These are phyloP conservation scores for Glossophaga mutica DNA, from an alignment of 2,797 vertebrate genomes.

Conservation along the genomic window DNA sequence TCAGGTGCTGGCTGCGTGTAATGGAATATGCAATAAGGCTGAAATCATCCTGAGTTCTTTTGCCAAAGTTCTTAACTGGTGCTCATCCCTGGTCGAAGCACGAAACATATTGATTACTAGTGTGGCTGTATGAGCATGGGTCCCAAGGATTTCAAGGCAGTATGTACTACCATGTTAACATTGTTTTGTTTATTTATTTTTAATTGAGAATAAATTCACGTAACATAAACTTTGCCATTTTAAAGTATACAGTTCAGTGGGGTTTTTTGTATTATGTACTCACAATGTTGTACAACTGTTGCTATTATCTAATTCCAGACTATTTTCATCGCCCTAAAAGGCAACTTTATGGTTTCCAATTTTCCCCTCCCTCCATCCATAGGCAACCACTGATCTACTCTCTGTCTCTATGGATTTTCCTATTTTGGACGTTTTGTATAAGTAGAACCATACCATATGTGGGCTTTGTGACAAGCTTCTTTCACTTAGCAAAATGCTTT, in stretches of 20 bases:
- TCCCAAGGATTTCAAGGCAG: not conserved
- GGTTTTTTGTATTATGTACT: not conserved
- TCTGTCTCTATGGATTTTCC: not conserved
- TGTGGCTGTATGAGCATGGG: not conserved
- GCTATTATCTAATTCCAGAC: not conserved
- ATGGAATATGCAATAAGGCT: not conserved
- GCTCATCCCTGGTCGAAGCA: not conserved
- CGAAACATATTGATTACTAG: not conserved
- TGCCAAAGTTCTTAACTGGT: not conserved
- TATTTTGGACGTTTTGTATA: not conserved
- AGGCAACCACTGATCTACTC: not conserved
- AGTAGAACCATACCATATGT: not conserved
- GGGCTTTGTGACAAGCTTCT: not conserved
- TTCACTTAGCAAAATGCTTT: not conserved
- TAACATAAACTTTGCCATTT: not conserved
- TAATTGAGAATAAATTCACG: not conserved
- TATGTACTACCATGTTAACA: not conserved
- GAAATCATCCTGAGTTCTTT: not conserved
- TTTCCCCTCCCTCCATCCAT: not conserved
- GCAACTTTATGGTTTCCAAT: not conserved
- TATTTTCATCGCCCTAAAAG: not conserved
- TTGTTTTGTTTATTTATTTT: not conserved
- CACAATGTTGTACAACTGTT: not conserved
- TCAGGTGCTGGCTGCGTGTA: not conserved
- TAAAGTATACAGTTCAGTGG: not conserved